Evolutionary conservation across 1,140 invertebrate genomes (phyloP), one percentile per base, ranked within the genome.

Genomic region (Diprion similis): DNA sequence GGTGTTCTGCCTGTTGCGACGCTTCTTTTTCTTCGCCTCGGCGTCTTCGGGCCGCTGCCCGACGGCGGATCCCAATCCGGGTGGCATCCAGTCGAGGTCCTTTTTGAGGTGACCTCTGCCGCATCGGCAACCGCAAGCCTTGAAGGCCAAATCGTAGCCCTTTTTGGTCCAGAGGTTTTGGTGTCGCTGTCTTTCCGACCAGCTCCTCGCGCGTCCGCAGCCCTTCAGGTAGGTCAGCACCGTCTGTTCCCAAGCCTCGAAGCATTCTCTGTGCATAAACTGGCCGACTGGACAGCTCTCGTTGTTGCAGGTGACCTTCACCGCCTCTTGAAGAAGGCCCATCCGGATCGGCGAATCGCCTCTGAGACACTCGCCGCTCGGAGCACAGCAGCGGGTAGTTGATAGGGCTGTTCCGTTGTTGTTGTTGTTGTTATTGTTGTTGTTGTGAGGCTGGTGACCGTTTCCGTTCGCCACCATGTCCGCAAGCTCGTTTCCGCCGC

Each of bases 151-250:
- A 86, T 99, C 97, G 89, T 98, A 98, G 13, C 97, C 97, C 86
- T 98, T 98, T 87, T 98, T 98, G 59, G 97, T 98, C 97, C 97
- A 99, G 72, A 99, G 88, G 84, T 99, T 98, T 88, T 98, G 97
- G 77, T 95, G 91, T 17, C 97, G 91, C 86, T 99, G 97, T 67
- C 96, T 91, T 84, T 98, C 97, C 37, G 95, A 97, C 97, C 97
- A 98, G 71, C 94, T 96, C 17, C 97, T 91, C 2, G 96, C 96
- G 17, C 97, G 89, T 13, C 96, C 96, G 87, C 95, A 96, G 9
- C 94, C 94, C 82, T 97, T 95, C 66, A 98, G 90, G 82, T 96
- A 97, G 48, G 93, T 93, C 74, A 98, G 90, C 17, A 98, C 94
- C 8, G 92, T 91, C 84, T 94, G 92, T 87, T 99, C 97, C 96